Conservation (phyloP, 2,113 vertebrate species). For the human (Homo sapiens) region DNA sequence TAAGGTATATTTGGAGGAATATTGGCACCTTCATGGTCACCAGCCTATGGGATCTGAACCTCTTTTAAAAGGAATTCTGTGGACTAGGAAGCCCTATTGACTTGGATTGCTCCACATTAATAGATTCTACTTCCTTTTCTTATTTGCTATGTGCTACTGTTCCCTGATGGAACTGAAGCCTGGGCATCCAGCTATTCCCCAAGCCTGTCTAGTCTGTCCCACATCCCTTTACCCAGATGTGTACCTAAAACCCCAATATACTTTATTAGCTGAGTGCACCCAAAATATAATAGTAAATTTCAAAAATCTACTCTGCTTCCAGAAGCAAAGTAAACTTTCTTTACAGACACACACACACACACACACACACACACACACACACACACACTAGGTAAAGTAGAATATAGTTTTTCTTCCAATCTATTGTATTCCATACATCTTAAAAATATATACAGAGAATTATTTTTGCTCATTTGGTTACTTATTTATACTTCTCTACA, state of each 20-base stretch:
- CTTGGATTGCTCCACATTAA: not conserved
- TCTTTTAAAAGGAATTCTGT: conserved; percentile 29
- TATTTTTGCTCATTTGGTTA: conserved; percentile 20
- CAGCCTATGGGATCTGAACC: not conserved
- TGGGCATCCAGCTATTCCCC: not conserved
- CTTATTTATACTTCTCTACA: conserved; percentile 27
- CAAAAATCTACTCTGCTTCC: conserved; percentile 1
- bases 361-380: not conserved
- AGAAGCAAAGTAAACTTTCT: not conserved
- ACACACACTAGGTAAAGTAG: not conserved
- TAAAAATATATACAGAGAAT: not conserved
- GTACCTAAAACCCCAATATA: not conserved
- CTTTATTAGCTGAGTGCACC: not conserved
- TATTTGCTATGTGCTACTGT: not conserved
- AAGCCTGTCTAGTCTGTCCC: not conserved
- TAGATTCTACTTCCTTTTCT: not conserved
- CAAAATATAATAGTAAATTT: conserved; percentile 27
- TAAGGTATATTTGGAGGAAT: not conserved
- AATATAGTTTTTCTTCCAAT: not conserved
- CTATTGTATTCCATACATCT: not conserved
- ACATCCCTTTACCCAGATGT: not conserved
- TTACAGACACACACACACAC: not conserved
- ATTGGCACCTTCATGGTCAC: not conserved
- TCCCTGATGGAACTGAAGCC: not conserved
- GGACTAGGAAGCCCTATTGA: not conserved